Evolutionary conservation across 2,113 vertebrate genomes (phyloP).

Genomic region (Eonycteris spelaea): DNA sequence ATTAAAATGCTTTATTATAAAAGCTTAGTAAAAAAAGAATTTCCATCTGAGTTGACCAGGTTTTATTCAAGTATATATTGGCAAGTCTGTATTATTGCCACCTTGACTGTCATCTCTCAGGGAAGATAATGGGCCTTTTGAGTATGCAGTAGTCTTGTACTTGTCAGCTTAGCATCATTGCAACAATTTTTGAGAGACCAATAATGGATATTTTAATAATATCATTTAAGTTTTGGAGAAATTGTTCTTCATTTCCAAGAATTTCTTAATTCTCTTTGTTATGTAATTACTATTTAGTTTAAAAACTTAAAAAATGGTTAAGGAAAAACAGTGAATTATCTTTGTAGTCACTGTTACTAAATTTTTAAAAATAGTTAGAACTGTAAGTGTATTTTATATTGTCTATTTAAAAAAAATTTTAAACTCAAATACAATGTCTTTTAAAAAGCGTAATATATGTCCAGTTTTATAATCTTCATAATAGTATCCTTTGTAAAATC

Average conservation of each 20-base stretch:
- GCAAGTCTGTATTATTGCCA: not conserved
- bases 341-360: not conserved
- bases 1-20: conserved; percentile 61
- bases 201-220: conserved; percentile 54
- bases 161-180: conserved; percentile 53
- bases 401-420: not conserved
- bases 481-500: not conserved
- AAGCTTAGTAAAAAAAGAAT: not conserved
- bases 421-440: not conserved
- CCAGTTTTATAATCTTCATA: not conserved
- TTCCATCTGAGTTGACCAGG: not conserved
- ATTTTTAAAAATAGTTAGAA: not conserved
- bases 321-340: not conserved
- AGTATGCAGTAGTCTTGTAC: conserved; percentile 41
- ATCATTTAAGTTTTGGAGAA: conserved; percentile 50
- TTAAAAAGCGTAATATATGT: not conserved
- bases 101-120: conserved; percentile 44
- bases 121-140: conserved; percentile 31
- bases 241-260: conserved; percentile 34
- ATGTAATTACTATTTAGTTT: conserved; percentile 60
- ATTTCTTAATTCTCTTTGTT: conserved; percentile 61
- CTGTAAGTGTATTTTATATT: not conserved
- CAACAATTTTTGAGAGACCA: conserved; percentile 59
- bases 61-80: conserved; percentile 39
- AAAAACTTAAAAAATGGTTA: conserved; percentile 40